phyloP scores from a whole-genome alignment of 2,888 invertebrate genomes.

The Trichopoda pennipes region DNA sequence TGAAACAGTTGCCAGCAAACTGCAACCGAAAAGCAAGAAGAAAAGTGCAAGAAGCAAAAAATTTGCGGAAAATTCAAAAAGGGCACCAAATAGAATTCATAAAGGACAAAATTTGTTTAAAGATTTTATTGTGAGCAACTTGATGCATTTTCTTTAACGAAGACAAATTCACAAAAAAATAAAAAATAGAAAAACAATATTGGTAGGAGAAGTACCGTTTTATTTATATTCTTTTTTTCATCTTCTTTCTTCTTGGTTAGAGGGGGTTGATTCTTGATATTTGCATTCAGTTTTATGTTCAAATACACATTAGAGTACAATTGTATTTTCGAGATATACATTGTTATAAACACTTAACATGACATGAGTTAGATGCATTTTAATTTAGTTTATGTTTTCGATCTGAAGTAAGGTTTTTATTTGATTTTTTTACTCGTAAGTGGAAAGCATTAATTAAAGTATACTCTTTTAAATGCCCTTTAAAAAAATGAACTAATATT shows the following conservation, averaged over 20 bases:
- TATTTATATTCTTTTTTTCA: background rate
- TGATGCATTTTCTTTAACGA: slow-evolving; percentile 17
- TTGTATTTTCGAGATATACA: slow-evolving; percentile 10
- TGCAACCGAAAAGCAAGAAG: background rate
- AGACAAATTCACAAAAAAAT: slow-evolving; percentile 26
- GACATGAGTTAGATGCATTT: background rate
- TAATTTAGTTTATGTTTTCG: background rate
- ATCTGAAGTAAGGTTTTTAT: background rate
- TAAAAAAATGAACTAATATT: too few relatives aligned
- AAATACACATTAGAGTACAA: background rate
- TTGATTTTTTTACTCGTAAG: background rate
- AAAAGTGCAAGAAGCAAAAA: slow-evolving; percentile 8
- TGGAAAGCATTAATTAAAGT: too few relatives aligned
- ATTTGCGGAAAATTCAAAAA: slow-evolving; percentile 18
- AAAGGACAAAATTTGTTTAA: slow-evolving; percentile 28
- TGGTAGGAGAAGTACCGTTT: slow-evolving; percentile 2
- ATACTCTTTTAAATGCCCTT: too few relatives aligned
- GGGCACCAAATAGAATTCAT: slow-evolving; percentile 26
- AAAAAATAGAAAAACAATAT: slow-evolving; percentile 7
- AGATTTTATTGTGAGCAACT: slow-evolving; percentile 25
- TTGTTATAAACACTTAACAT: slow-evolving; percentile 10
- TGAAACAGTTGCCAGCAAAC: slow-evolving; percentile 41
- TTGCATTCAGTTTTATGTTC: background rate
- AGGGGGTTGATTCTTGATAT: background rate
- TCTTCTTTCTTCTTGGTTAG: background rate